Evolutionary conservation across 1,140 invertebrate species (phyloP).

Genomic region (Pinna nobilis): DNA sequence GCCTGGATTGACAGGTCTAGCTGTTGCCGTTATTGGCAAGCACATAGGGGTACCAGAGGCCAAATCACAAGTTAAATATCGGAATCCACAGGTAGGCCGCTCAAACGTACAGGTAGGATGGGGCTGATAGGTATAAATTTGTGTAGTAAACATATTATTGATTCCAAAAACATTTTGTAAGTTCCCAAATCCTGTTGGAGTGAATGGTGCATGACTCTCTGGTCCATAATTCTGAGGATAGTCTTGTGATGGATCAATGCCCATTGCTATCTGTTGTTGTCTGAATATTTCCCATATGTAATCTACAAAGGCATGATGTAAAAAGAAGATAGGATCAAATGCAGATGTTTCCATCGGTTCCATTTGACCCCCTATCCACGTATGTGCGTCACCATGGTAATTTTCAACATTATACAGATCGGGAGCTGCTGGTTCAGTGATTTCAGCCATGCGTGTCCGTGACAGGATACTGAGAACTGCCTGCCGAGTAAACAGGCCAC

Average conservation of each 20-base stretch:
- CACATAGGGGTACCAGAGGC: constrained; percentile 39
- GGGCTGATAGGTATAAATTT: constrained; percentile 59
- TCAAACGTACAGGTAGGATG: constrained; percentile 53
- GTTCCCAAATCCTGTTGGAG: constrained; percentile 57
- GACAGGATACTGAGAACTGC: constrained; percentile 26
- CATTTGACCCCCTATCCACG: constrained; percentile 67
- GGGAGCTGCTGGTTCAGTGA: constrained; percentile 34
- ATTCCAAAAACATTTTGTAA: constrained; percentile 57
- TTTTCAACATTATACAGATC: constrained; percentile 57
- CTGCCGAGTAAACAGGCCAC: constrained; percentile 28
- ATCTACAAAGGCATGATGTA: constrained; percentile 75
- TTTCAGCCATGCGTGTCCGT: constrained; percentile 33
- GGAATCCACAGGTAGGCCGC: constrained; percentile 57
- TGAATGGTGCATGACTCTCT: constrained; percentile 38
- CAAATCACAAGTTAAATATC: constrained; percentile 47
- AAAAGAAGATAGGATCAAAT: constrained; percentile 74
- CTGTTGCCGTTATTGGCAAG: constrained; percentile 28
- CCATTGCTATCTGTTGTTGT: constrained; percentile 46
- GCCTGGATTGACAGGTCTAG: background rate
- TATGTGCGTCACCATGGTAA: constrained; percentile 62
- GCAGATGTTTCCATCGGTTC: constrained; percentile 63
- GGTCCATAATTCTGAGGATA: constrained; percentile 41
- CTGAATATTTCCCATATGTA: constrained; percentile 67
- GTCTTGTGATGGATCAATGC: constrained; percentile 44
- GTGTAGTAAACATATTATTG: constrained; percentile 52